phyloP scores from a whole-genome alignment of 2,888 invertebrate species.

The Metacarcinus magister region DNA sequence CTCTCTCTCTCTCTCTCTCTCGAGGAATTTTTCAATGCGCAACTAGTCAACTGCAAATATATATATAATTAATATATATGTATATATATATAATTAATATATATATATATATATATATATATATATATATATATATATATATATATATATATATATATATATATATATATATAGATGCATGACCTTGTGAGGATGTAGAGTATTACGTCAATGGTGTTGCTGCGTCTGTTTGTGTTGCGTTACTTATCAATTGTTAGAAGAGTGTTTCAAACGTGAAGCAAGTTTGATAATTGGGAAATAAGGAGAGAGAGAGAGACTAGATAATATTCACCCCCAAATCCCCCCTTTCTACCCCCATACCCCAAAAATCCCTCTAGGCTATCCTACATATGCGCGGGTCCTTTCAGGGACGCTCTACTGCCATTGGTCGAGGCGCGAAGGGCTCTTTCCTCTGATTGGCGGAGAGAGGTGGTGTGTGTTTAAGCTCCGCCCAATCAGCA shows the following conservation, averaged over 20 bases:
- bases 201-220: neutral
- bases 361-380: neutral
- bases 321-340: neutral
- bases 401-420: neutral
- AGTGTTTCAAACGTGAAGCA: neutral
- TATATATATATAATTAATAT: too few relatives aligned
- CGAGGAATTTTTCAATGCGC: neutral
- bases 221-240: too few relatives aligned
- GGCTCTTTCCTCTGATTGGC: neutral
- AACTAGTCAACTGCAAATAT: neutral
- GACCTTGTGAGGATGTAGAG: neutral
- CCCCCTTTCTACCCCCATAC: neutral
- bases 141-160: neutral
- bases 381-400: neutral
- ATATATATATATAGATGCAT: neutral
- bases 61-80: neutral
- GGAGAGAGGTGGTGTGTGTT: neutral
- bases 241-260: too few relatives aligned
- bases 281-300: neutral
- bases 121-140: neutral
- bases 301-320: neutral
- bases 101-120: neutral
- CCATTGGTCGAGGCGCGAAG: neutral
- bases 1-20: neutral
- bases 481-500: neutral